Conservation (phyloP, 2,797 vertebrate species). For the Cyclopterus lumpus region DNA sequence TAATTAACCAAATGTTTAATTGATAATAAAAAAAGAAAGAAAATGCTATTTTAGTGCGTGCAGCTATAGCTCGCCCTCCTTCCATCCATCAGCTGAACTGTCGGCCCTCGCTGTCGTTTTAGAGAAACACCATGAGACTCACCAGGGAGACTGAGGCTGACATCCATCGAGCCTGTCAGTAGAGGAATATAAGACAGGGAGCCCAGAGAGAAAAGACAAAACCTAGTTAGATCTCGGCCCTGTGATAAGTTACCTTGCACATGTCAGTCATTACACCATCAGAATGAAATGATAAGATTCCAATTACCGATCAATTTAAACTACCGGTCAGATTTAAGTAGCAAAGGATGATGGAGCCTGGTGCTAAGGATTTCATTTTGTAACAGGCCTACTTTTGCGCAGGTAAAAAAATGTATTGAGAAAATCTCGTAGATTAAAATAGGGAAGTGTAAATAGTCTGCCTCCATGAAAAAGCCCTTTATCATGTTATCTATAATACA, state of each 20-base stretch:
- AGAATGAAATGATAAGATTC: constrained; percentile 79
- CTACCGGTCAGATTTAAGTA: constrained; percentile 52
- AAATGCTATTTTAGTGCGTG: not conserved
- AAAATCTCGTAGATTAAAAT: constrained; percentile 55
- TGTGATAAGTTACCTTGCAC: constrained; percentile 57
- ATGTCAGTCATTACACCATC: constrained; percentile 59
- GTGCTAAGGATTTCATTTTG: constrained; percentile 30
- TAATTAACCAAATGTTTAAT: not conserved
- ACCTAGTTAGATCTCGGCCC: constrained; percentile 47
- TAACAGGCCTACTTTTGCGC: constrained; percentile 58
- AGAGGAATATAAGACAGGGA: constrained; percentile 40
- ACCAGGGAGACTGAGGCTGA: constrained; percentile 38
- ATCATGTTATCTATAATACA: constrained; percentile 11
- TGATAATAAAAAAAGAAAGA: not conserved
- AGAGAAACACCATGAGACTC: constrained; percentile 51
- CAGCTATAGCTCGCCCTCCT: not conserved
- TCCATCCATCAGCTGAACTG: constrained; percentile 27
- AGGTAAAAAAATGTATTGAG: constrained; percentile 56
- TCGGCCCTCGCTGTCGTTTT: constrained; percentile 45
- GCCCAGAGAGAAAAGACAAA: constrained; percentile 48
- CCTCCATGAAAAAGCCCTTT: constrained; percentile 35
- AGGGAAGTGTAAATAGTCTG: constrained; percentile 39
- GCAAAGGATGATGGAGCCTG: constrained; percentile 38
- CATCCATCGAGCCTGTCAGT: constrained; percentile 52
- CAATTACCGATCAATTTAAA: constrained; percentile 76